Percentiles rank a stretch among this genome's conserved stretches.
phyloP scores from a whole-genome alignment of 2,797 vertebrate species.

The Pseudopleuronectes americanus region DNA sequence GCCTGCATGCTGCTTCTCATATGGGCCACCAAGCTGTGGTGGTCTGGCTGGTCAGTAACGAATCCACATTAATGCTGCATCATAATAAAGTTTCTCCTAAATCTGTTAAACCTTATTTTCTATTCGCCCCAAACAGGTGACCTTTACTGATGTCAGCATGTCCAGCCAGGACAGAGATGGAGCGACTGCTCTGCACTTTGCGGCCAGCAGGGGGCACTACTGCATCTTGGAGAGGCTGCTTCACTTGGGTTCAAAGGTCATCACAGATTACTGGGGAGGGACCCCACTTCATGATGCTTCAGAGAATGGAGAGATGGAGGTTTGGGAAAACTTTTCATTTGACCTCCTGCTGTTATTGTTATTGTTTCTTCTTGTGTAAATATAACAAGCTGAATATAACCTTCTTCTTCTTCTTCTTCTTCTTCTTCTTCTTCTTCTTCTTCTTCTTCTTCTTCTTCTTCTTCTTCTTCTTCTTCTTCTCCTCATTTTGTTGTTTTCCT shows the following conservation, averaged over 20 bases:
- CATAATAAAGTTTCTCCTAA: neutral
- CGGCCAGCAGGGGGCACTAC: slow-evolving; percentile 87
- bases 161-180: slow-evolving; percentile 85
- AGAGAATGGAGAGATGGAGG: slow-evolving; percentile 88
- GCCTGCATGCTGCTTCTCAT: slow-evolving; percentile 87
- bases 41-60: slow-evolving; percentile 87
- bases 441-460: neutral
- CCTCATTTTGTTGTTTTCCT: neutral
- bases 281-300: slow-evolving; percentile 90
- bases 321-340: slow-evolving; percentile 32
- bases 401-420: too few species aligned
- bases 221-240: slow-evolving; percentile 85
- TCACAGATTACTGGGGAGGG: slow-evolving; percentile 87
- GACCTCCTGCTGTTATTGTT: neutral
- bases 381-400: neutral
- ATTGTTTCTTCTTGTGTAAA: neutral
- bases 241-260: slow-evolving; percentile 82
- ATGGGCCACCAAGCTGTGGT: slow-evolving; percentile 86
- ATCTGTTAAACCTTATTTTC: neutral
- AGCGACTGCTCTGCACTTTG: slow-evolving; percentile 89
- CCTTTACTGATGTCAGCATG: slow-evolving; percentile 80
- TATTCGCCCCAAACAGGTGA: slow-evolving; percentile 70
- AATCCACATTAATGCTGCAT: neutral
- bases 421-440: too few species aligned
- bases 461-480: neutral